Base-by-base conservation (phyloP, 2,113 vertebrate genomes). In the Cyanoramphus novaezelandiae region DNA sequence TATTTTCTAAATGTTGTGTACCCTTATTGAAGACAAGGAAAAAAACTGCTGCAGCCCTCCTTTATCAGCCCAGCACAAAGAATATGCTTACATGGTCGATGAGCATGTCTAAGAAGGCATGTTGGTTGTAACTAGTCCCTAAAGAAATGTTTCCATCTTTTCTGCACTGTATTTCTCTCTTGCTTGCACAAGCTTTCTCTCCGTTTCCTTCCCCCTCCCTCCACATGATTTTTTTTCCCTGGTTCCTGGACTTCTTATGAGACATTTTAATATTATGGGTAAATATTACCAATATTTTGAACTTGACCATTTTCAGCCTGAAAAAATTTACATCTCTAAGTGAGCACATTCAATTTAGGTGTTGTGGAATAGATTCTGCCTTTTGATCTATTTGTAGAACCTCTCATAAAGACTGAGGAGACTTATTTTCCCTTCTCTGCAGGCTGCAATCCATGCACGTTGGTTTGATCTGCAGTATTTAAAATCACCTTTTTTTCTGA, bases 61-160 rank as follows among this genome's bases (percentile, higher is more conserved):
- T 97, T 97, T 97, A 97, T 97, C 97, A 96, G 95, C 86, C 89
- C 77, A 80, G 91, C 97, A 96, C 97, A 96, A 97, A 96, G 96
- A 97, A 97, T 97, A 97, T 95, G 92, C 96, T 97, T 97, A 97
- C 97, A 97, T 96, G 95, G 97, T 95, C 63, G 83, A 92, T 97
- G 93, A 97, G 97, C 97, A 97, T 97, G 97, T 97, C 97, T 97
- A 97, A 97, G 96, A 97, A 93, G 94, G 93, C 92, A 95, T 97
- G 95, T 96, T 97, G 94, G 89, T 97, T 96, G 94, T 96, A 97
- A 93, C 92, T 95, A 91, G 93, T 96, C 94, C 96, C 94, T 95
- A 80, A 97, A 96, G 95, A 96, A 96, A 95, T 94, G 95, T 89
- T 97, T 93, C 94, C 92, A 89, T 89, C 95, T 95, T 93, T 92